Conservation (phyloP, 2,888 invertebrate species). For the Troides aeacus region DNA sequence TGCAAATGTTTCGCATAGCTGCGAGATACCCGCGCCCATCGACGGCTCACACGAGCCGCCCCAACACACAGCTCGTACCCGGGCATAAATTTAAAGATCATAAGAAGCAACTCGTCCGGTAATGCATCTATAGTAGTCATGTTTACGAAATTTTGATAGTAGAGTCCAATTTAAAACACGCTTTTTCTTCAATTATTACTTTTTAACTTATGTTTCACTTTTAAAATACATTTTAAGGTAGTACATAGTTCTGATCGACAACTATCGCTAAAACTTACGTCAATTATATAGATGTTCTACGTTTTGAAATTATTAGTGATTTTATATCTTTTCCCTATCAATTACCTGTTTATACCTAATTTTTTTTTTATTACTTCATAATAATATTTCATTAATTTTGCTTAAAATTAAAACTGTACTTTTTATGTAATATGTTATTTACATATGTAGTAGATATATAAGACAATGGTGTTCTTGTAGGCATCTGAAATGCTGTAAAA, state of each 20-base stretch:
- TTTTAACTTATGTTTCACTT: background rate
- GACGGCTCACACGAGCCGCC: conserved; percentile 37
- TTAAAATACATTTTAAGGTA: background rate
- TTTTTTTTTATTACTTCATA: no score
- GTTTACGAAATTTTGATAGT: background rate
- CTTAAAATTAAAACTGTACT: no score
- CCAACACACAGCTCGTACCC: conserved; percentile 33
- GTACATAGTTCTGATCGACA: background rate
- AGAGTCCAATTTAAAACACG: background rate
- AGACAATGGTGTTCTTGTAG: no score
- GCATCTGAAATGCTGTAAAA: no score
- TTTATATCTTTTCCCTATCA: background rate
- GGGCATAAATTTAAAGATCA: conserved; percentile 40
- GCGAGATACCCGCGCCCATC: conserved; percentile 37
- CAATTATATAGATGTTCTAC: background rate
- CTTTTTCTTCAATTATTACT: background rate
- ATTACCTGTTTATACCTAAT: background rate
- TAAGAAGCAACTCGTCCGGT: conserved; percentile 42
- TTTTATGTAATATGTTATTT: no score
- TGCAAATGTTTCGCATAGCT: conserved; percentile 32
- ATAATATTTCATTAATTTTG: no score
- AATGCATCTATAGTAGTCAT: conserved; percentile 24
- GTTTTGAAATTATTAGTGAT: background rate
- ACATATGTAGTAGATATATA: no score
- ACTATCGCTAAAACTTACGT: background rate